Percentiles rank a stretch among this genome's conserved stretches.
Evolutionary conservation across 2,888 invertebrate species (phyloP).

Genomic region (Plemyria rubiginata): DNA sequence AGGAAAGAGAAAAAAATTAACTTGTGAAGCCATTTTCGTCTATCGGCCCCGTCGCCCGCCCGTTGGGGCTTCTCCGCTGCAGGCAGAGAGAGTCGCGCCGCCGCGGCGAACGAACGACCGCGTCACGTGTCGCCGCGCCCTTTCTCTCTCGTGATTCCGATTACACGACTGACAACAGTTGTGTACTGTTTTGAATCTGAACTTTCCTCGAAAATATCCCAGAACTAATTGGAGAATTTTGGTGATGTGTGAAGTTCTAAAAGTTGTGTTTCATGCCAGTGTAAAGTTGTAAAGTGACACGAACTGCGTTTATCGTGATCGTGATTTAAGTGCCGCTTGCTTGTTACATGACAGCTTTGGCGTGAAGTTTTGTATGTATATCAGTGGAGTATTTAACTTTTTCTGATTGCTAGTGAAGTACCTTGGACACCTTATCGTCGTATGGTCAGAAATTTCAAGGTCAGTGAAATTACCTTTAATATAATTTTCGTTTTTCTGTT

Average conservation of each 20-base stretch:
- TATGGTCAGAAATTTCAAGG: slow-evolving; percentile 48
- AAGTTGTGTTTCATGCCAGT: slow-evolving; percentile 56
- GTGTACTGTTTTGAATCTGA: slow-evolving; percentile 59
- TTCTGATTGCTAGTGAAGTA: slow-evolving; percentile 47
- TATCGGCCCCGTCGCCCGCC: slow-evolving; percentile 78
- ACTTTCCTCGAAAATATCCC: slow-evolving; percentile 20
- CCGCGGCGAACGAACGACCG: slow-evolving; percentile 63
- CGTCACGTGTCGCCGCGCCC: slow-evolving; percentile 26
- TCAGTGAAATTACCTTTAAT: slow-evolving; percentile 35
- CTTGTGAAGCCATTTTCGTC: slow-evolving; percentile 85
- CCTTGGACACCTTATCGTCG: slow-evolving; percentile 42
- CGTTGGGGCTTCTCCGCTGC: slow-evolving; percentile 68
- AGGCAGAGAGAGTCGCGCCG: slow-evolving; percentile 75
- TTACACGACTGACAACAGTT: slow-evolving; percentile 66
- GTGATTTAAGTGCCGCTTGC: slow-evolving; percentile 59
- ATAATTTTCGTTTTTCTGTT: slow-evolving; percentile 15
- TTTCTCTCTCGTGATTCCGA: slow-evolving; percentile 54
- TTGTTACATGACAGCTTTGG: slow-evolving; percentile 57
- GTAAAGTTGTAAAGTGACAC: slow-evolving; percentile 62
- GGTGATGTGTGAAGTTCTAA: slow-evolving; percentile 70
- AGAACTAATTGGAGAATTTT: slow-evolving; percentile 34
- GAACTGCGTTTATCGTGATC: slow-evolving; percentile 51
- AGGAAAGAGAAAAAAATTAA: slow-evolving; percentile 85
- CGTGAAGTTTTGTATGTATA: slow-evolving; percentile 51
- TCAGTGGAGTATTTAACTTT: slow-evolving; percentile 58